These are phyloP conservation scores for Alfaro cultratus DNA, from an alignment of 2,797 vertebrate species.

Conservation along the genomic window DNA sequence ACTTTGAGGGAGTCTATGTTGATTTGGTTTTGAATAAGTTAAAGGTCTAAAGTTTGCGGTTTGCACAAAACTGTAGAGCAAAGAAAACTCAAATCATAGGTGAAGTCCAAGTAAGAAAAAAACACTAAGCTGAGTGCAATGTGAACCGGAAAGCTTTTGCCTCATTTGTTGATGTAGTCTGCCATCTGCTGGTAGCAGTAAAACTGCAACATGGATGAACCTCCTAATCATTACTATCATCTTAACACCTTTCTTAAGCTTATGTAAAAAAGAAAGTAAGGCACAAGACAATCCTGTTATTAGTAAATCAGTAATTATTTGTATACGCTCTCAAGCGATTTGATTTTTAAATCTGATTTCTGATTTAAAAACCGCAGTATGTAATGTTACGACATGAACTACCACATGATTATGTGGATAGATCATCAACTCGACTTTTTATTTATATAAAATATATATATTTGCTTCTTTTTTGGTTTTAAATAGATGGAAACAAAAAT, in stretches of 20 bases:
- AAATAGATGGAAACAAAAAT: background rate
- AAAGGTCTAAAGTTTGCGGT: background rate
- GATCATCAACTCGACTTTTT: background rate
- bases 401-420: background rate
- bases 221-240: background rate
- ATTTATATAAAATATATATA: background rate
- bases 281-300: background rate
- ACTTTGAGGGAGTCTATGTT: no score
- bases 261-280: background rate
- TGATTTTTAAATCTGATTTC: background rate
- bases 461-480: background rate
- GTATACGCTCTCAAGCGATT: background rate
- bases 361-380: background rate
- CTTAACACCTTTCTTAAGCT: background rate
- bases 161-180: slow-evolving; percentile 58
- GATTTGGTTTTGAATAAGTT: background rate
- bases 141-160: background rate
- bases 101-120: background rate
- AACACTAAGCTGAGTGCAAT: background rate
- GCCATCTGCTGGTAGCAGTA: slow-evolving; percentile 76
- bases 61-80: background rate
- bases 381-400: background rate
- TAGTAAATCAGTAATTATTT: background rate
- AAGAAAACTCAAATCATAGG: background rate
- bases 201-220: slow-evolving; percentile 32